These are phyloP conservation scores for Pseudorectes ferrugineus DNA, from an alignment of 2,113 vertebrate species.

Conservation along the genomic window DNA sequence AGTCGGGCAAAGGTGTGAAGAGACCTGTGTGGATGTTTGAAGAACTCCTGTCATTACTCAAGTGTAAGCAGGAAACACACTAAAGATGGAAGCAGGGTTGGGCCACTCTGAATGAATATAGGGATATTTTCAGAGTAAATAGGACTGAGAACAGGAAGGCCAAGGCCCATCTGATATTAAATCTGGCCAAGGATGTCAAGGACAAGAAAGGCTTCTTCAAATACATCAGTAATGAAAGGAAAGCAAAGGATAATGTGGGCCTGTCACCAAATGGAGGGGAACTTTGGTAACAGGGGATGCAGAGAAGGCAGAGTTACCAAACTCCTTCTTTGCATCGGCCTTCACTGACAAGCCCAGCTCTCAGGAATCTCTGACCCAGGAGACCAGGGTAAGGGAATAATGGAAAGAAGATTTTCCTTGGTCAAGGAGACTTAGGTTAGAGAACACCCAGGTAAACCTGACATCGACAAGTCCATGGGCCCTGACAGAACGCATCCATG, in stretches of 20 bases:
- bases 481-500: accelerated
- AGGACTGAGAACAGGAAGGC: background rate
- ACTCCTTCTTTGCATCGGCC: background rate
- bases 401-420: background rate
- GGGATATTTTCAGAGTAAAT: background rate
- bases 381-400: background rate
- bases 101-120: background rate
- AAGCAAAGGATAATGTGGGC: background rate
- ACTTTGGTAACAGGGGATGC: background rate
- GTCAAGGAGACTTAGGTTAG: background rate
- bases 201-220: background rate
- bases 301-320: background rate
- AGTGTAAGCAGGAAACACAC: background rate
- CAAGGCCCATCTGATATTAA: background rate
- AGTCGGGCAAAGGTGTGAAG: background rate
- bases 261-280: background rate
- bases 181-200: background rate
- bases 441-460: background rate
- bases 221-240: background rate
- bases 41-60: background rate
- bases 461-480: background rate
- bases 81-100: background rate
- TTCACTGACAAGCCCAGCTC: background rate
- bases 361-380: background rate
- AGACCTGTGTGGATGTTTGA: background rate